Evolutionary conservation across 2,888 invertebrate genomes (phyloP), one percentile per base, ranked within the genome.

Genomic region (Lasioglossum calceatum): DNA sequence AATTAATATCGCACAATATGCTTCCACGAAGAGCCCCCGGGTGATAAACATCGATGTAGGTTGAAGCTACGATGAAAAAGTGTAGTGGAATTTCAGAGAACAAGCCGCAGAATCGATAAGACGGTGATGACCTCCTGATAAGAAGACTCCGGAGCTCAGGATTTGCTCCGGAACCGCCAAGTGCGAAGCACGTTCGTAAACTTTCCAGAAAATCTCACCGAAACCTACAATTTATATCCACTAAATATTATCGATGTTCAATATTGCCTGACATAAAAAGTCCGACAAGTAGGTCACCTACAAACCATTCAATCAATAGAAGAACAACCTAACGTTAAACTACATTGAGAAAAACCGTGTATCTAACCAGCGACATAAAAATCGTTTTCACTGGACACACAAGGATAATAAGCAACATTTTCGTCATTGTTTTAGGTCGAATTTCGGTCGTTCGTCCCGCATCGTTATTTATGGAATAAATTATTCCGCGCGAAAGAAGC

Each of bases 401-500:
- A 5, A 7, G 14, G 16, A 32, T 61, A 61, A 12, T 14, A 27
- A 14, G n/a, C 14, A 32, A 64, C 14, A 64, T 32, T 5, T 16
- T 5, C 0, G 0, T 0, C 1, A 5, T 16, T 16, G 16, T 47
- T 47, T 19, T 5, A 19, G 47, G 19, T 47, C 1, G 47, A 16
- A 47, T 47, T 47, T 47, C 16, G 47, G 47, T 16, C 47, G 47
- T 47, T 47, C 47, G 47, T 90, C 87, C 80, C 74, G 16, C 64
- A 5, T 32, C 32, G 16, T 64, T 64, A 64, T 32, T 64, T 77
- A 78, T 89, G 90, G 27, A 16, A 90, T 89, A 89, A 90, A 90
- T 90, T 89, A 90, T 84, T 79, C 80, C 64, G 8, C 44, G 77
- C 32, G 76, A 77, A 81, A 79, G 82, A 82, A 73, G 81, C 42